Base-by-base conservation (phyloP, 2,888 invertebrate species). In the Stegophylla sp. region DNA sequence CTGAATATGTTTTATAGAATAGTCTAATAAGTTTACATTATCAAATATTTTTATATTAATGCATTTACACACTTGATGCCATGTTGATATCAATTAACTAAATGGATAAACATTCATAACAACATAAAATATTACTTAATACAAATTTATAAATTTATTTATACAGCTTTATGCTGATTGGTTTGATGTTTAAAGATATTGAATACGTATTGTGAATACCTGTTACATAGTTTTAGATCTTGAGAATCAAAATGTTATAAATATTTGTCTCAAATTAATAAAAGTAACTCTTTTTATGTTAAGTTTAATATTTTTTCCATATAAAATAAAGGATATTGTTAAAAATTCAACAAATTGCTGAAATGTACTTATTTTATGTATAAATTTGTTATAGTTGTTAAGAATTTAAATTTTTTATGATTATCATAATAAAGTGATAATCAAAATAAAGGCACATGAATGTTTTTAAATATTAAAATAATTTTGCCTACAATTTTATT, bases 1-100 rank as follows among this genome's bases (percentile, higher is more conserved):
- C 48, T 15, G 63, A 74, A 74, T 63, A 34, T 23, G 23, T 51
- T 74, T 4, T 63, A 23, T 71, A 48, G 45, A 66, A 45, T 15
- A 69, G n/a, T 69, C 1, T 5, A 9, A 56, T 34, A 34, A 3
- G 63, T 34, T 34, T 34, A 34, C 34, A 34, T 34, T 5, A 5
- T 34, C 34, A 34, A 34, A 34, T 7, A 34, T 34, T 3, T 34
- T 34, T 34, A 34, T 34, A 7, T 34, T 34, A n/a, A n/a, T n/a
- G n/a, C n/a, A n/a, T n/a, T n/a, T n/a, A n/a, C n/a, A n/a, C n/a
- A n/a, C n/a, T n/a, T n/a, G n/a, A n/a, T n/a, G n/a, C n/a, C n/a
- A n/a, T n/a, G n/a, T n/a, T n/a, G n/a, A n/a, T n/a, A n/a, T n/a
- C n/a, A n/a, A n/a, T n/a, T n/a, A n/a, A n/a, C n/a, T n/a, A n/a